Percentiles rank a stretch among this genome's conserved stretches.
These are phyloP conservation scores for Schrankia costaestrigalis DNA, from an alignment of 2,888 invertebrate species.

Conservation along the genomic window DNA sequence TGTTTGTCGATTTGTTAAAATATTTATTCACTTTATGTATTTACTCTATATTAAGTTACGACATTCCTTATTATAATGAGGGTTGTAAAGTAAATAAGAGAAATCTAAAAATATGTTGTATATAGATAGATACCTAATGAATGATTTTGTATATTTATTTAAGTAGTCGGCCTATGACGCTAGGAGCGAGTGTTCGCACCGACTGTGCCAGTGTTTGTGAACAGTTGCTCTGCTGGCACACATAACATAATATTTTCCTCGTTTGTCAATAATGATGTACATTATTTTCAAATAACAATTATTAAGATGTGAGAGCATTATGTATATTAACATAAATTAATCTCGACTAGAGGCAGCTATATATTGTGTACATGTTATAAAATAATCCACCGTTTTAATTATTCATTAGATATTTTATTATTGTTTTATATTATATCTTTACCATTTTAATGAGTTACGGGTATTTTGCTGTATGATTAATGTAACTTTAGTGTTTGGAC, in stretches of 20 bases:
- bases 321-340: slow-evolving; percentile 46
- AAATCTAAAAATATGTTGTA: slow-evolving; percentile 65
- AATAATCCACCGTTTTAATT: slow-evolving; percentile 29
- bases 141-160: slow-evolving; percentile 54
- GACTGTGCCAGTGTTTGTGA: slow-evolving; percentile 8
- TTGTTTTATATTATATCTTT: slow-evolving; percentile 16
- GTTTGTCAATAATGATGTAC: slow-evolving; percentile 20
- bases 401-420: slow-evolving; percentile 22
- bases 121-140: slow-evolving; percentile 57
- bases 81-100: slow-evolving; percentile 65
- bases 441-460: slow-evolving; percentile 32
- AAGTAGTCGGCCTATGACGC: slow-evolving; percentile 65
- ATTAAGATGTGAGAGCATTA: slow-evolving; percentile 38
- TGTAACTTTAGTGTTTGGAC: slow-evolving; percentile 56
- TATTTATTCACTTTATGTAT: slow-evolving; percentile 62
- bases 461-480: slow-evolving; percentile 40
- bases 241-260: slow-evolving; percentile 21
- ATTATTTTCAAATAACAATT: slow-evolving; percentile 35
- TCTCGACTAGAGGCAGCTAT: slow-evolving; percentile 71
- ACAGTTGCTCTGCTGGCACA: slow-evolving; percentile 17
- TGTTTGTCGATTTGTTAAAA: slow-evolving; percentile 65
- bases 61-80: slow-evolving; percentile 67
- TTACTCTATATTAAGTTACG: slow-evolving; percentile 59
- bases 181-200: slow-evolving; percentile 35
- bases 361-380: slow-evolving; percentile 44